A percentile compares a stretch with the other conserved stretches of the same genome.
phyloP scores from a whole-genome alignment of 2,797 vertebrate species.

The Pangasius macronema region DNA sequence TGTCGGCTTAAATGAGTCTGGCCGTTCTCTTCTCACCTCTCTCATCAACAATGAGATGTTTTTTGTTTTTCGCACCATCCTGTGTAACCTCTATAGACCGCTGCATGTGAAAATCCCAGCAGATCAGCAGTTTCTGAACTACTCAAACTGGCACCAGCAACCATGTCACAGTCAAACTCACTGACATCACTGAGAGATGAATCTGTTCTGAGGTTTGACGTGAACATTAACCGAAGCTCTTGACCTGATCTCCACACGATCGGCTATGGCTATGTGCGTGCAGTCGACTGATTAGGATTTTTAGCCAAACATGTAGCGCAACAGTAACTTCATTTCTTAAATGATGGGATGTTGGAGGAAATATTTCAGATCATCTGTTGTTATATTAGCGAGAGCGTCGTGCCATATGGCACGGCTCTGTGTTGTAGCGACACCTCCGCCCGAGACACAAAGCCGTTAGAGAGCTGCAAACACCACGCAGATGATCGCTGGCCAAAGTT shows the following conservation, averaged over 20 bases:
- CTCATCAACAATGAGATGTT: neutral
- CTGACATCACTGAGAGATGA: neutral
- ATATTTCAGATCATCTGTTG: neutral
- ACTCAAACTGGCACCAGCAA: too few species aligned
- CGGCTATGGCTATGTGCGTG: neutral
- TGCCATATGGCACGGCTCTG: constrained; percentile 3
- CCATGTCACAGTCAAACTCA: neutral
- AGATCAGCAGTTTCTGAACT: too few species aligned
- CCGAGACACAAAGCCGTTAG: neutral
- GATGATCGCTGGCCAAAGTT: constrained; percentile 11
- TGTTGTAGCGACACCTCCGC: neutral
- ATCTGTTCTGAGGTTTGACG: neutral
- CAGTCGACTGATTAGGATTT: neutral
- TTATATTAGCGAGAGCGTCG: neutral
- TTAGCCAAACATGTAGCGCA: neutral
- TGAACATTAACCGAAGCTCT: neutral
- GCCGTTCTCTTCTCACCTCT: neutral
- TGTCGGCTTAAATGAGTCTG: neutral
- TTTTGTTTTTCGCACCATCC: neutral
- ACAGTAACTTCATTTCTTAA: neutral
- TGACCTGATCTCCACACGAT: neutral
- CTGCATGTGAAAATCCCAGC: too few species aligned
- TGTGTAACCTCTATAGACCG: too few species aligned
- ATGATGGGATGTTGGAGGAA: neutral
- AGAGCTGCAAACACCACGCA: neutral